Conservation (phyloP, 2,113 vertebrate species). For the Probosciger aterrimus region DNA sequence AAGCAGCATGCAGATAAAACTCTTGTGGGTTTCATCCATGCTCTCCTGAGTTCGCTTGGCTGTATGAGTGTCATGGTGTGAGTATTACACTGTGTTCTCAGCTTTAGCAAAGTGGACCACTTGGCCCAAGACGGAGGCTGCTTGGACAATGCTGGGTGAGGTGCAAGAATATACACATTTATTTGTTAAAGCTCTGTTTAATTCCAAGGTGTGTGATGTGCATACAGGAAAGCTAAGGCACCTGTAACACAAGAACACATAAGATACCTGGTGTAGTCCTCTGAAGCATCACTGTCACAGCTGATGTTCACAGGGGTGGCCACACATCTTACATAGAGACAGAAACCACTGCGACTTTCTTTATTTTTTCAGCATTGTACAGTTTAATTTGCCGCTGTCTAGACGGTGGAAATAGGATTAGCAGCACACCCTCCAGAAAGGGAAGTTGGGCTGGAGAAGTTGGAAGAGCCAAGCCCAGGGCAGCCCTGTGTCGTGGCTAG, state of each 20-base stretch:
- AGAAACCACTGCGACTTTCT: rapidly evolving
- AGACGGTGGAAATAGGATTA: not conserved
- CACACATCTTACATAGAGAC: not conserved
- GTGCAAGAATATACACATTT: not conserved
- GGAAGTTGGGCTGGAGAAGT: not conserved
- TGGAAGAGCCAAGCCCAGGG: not conserved
- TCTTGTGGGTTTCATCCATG: not conserved
- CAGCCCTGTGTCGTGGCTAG: rapidly evolving
- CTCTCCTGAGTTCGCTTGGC: not conserved
- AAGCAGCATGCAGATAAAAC: not conserved
- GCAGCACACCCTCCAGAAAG: not conserved
- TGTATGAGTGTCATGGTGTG: not conserved
- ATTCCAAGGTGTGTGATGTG: not conserved
- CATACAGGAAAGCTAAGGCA: not conserved
- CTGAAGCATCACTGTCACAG: not conserved
- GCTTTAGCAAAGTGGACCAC: not conserved
- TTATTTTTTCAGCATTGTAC: not conserved
- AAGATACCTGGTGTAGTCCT: not conserved
- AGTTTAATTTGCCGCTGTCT: not conserved
- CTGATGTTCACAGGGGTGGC: not conserved
- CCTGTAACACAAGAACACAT: not conserved
- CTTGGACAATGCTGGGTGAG: not conserved
- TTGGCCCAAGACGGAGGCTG: not conserved
- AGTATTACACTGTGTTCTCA: not conserved
- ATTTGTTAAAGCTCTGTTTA: not conserved